Conservation (phyloP, 1,140 invertebrate species). For the Cecropterus lyciades region DNA sequence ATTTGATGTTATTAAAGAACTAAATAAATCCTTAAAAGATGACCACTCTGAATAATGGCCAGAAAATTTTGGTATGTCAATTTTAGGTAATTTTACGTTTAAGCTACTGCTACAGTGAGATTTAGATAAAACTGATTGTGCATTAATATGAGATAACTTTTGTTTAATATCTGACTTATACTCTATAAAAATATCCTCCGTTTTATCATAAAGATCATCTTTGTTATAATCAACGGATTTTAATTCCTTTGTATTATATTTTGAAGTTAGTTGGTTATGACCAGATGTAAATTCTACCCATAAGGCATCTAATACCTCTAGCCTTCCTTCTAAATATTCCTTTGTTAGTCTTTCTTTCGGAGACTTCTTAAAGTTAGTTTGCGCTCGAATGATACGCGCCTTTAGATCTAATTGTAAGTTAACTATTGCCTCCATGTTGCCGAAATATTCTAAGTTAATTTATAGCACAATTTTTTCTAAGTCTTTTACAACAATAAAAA, state of each 20-base stretch:
- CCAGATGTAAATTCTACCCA: too few species aligned
- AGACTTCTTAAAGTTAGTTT: conserved; percentile 10
- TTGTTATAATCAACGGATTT: not conserved
- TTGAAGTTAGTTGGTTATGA: too few species aligned
- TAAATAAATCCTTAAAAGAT: conserved; percentile 9
- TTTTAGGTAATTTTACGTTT: conserved; percentile 20
- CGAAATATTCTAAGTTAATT: not conserved
- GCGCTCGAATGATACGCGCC: not conserved
- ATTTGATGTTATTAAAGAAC: too few species aligned
- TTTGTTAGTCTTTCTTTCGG: conserved; percentile 9
- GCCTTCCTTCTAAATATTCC: conserved; percentile 8
- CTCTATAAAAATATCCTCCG: not conserved
- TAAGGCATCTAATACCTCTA: too few species aligned
- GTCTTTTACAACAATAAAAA: not conserved
- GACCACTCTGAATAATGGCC: conserved; percentile 12
- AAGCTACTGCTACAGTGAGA: not conserved
- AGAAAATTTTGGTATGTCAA: conserved; percentile 10
- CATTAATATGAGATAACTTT: too few species aligned
- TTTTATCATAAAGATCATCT: conserved; percentile 15
- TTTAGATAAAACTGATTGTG: not conserved
- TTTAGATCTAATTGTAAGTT: conserved; percentile 6
- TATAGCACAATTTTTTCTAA: not conserved
- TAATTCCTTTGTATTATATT: too few species aligned
- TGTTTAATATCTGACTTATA: not conserved
- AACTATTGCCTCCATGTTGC: conserved; percentile 5